Evolutionary conservation across 2,113 vertebrate genomes (phyloP), one percentile per base, ranked within the genome.

Genomic region (Ploceus nigricollis): DNA sequence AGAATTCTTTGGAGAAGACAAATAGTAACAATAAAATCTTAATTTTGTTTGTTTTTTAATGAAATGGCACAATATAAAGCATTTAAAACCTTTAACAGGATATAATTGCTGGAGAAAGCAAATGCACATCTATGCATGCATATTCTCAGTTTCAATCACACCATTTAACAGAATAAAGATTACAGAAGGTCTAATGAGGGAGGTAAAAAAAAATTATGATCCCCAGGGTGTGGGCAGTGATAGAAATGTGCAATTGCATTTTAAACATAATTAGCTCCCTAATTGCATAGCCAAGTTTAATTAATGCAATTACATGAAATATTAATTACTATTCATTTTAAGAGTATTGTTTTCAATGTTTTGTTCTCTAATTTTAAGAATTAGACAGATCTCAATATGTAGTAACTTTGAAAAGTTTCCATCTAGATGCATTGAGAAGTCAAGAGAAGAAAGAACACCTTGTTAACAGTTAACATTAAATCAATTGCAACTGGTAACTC

Each of bases 201-300:
- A 68, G 8, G 47, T 30, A 21, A 82, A 53, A 65, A 35, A 54
- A 77, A 30, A 13, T 9, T 15, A 48, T 42, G 87, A 97, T 96
- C 75, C 83, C 71, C 77, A 90, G 82, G 96, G 94, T 92, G 88
- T 73, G 90, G 92, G 80, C 90, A 69, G 81, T 69, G 89, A 95
- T 50, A 88, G 93, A 90, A 96, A 97, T 15, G 44, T 72, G 65
- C 90, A 94, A 95, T 63, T 97, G 91, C 22, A 7, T 96, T 87
- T 93, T 97, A 92, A 97, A 94, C 71, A 37, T 92, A 97, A 97
- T 96, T 96, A 97, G 95, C 82, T 94, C 90, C 61, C 97, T 97
- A 97, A 98, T 66, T 97, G 95, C 60, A 94, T 5, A 94, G 54
- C 77, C 90, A 94, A 85, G 77, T 94, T 97, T 96, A 97, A 91